Percentiles rank a stretch among this genome's conserved stretches.
Conservation (phyloP, 1,140 invertebrate genomes). For the Hesperophylax magnus region DNA sequence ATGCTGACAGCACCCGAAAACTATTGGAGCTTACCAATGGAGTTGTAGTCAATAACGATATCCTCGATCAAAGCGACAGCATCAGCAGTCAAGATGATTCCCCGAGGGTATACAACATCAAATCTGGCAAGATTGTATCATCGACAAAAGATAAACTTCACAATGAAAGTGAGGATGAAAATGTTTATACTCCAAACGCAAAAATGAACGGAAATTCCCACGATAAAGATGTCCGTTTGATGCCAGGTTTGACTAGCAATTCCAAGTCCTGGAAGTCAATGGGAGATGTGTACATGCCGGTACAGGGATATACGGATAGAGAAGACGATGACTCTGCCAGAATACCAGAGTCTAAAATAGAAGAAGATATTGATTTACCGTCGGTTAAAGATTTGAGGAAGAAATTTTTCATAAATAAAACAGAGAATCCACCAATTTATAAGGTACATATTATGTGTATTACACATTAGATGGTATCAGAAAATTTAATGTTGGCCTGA, state of each 20-base stretch:
- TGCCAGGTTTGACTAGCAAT: conserved; percentile 11
- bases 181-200: background rate
- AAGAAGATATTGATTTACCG: conserved; percentile 62
- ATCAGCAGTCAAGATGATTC: conserved; percentile 67
- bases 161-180: conserved; percentile 9
- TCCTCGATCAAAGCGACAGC: conserved; percentile 63
- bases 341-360: conserved; percentile 53
- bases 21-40: conserved; percentile 48
- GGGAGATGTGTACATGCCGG: conserved; percentile 22
- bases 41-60: conserved; percentile 42
- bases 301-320: conserved; percentile 11
- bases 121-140: conserved; percentile 66
- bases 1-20: conserved; percentile 33
- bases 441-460: background rate
- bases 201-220: conserved; percentile 1
- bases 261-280: conserved; percentile 47
- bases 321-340: conserved; percentile 20
- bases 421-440: conserved; percentile 9
- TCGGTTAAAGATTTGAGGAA: conserved; percentile 69
- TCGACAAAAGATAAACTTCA: background rate
- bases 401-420: conserved; percentile 61
- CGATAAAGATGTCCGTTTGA: background rate
- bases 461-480: too few species aligned
- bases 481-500: too few species aligned
- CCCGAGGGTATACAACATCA: conserved; percentile 69